Percentiles rank a stretch among this genome's conserved stretches.
Evolutionary conservation across 2,797 vertebrate genomes (phyloP).

Genomic region (Alauda arvensis): DNA sequence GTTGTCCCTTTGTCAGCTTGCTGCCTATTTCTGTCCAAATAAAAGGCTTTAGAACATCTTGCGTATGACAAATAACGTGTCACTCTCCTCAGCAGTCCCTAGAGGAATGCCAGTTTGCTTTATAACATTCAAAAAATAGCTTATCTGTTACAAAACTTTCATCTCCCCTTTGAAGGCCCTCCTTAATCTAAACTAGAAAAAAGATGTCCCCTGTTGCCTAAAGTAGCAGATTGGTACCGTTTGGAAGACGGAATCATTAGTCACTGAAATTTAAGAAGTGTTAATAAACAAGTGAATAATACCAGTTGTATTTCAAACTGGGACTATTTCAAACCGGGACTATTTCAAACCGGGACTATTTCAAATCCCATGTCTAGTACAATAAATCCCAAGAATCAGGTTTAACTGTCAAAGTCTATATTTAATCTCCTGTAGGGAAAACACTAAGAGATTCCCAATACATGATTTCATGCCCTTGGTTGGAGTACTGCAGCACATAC

Average conservation of each 20-base stretch:
- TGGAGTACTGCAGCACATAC: not conserved
- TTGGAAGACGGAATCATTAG: not conserved
- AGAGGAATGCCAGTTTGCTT: not conserved
- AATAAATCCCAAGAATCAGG: not conserved
- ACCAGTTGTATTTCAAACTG: too few species aligned
- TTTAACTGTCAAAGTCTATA: not conserved
- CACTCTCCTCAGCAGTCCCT: not conserved
- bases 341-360: not conserved
- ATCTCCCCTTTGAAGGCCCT: not conserved
- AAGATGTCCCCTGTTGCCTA: not conserved
- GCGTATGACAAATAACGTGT: not conserved
- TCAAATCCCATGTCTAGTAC: not conserved
- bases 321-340: not conserved
- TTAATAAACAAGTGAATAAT: not conserved
- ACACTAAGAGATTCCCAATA: not conserved
- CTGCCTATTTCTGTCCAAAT: not conserved
- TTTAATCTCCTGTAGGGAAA: not conserved
- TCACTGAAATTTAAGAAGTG: not conserved
- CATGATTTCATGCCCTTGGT: not conserved
- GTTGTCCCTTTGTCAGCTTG: not conserved
- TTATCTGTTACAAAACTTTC: not conserved
- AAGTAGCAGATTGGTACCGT: not conserved
- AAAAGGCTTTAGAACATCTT: slow-evolving; percentile 13
- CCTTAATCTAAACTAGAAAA: not conserved
- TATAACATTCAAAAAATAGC: not conserved